Base-by-base conservation (phyloP, 2,797 vertebrate genomes). In the Manis javanica region DNA sequence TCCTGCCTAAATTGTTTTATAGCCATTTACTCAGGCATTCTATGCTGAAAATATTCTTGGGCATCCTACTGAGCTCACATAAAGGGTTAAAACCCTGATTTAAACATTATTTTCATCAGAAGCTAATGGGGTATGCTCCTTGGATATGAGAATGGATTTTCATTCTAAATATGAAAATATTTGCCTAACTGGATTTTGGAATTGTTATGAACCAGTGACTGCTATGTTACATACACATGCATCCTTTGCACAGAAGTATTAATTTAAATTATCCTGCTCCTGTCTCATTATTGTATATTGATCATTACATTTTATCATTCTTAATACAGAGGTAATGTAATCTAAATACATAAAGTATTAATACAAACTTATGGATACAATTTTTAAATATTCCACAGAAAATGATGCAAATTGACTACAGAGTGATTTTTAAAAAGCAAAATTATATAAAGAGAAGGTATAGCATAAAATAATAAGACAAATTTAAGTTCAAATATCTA, bases 401-500 rank as follows among this genome's bases (percentile, higher is more conserved):
- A 77, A 39, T 1, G 51, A 49, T 57, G 46, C 15, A 95, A 69
- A 75, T 24, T 88, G 29, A 88, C 14, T 61, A 21, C 3, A 74
- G 11, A 84, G 23, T 87, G 12, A 29, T 34, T 89, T 74, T 81
- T 71, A 37, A 34, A 51, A 84, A 68, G 53, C 18, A 64, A 63
- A 85, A 2, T 86, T 93, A 92, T 39, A 71, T 55, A 78, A 55
- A 19, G 14, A 83, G 21, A 88, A 69, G 15, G 26, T 11, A 87
- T 4, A 64, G 14, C n/a, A 85, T 79, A 82, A 94, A 92, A 71
- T 90, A 95, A 90, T 19, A 49, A 21, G 46, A 84, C 34, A 84
- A 61, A 91, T 37, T 71, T 91, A 84, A 89, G 37, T 13, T 59
- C 21, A 84, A 66, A 23, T 85, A 42, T 68, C 72, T 61, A 78